Base-by-base conservation (phyloP, 2,797 vertebrate genomes). In the Octomys mimax region DNA sequence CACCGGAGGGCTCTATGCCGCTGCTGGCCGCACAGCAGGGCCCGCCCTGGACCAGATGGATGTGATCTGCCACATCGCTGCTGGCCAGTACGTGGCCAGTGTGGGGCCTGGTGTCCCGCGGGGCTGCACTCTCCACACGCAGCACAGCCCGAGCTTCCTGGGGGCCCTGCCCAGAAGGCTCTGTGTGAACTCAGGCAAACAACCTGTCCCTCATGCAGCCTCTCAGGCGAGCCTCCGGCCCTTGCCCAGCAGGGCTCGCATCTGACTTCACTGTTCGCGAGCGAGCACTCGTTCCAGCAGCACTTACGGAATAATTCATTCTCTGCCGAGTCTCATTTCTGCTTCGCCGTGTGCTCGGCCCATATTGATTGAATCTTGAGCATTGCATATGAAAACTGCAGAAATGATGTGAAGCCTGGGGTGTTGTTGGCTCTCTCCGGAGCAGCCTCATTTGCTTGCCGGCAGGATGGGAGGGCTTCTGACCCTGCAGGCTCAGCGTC, bases 51-150 rank as follows among this genome's bases (percentile, higher is more conserved):
- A 6, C 26, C 42, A 22, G 70, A 21, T 16, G n/a, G 2, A 0
- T 0, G 4, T 4, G 0, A 0, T 3, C 31, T 6, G 79, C n/a
- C 12, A 28, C 11, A 2, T 52, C 0, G 1, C 62, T 3, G 0
- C 62, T 1, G 42, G 61, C 19, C 21, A 0, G 54, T 0, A 16
- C 0, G 19, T 18, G 82, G 19, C 61, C 6, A n/a, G 62, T 0
- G 8, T 5, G 9, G 75, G 7, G 0, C 7, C 46, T 0, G 64
- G 46, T 10, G 31, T n/a, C 86, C 71, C 0, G 31, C 4, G 31
- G 61, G 13, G n/a, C 24, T 7, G 4, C 12, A 2, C 6, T 52
- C 28, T 21, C 16, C 16, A 33, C 75, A 31, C 28, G 2, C 46
- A 18, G 26, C 36, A 26, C 39, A 1, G 31, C n/a, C 24, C 1